Evolutionary conservation across 2,797 vertebrate species (phyloP).

Genomic region (Lophius americanus): DNA sequence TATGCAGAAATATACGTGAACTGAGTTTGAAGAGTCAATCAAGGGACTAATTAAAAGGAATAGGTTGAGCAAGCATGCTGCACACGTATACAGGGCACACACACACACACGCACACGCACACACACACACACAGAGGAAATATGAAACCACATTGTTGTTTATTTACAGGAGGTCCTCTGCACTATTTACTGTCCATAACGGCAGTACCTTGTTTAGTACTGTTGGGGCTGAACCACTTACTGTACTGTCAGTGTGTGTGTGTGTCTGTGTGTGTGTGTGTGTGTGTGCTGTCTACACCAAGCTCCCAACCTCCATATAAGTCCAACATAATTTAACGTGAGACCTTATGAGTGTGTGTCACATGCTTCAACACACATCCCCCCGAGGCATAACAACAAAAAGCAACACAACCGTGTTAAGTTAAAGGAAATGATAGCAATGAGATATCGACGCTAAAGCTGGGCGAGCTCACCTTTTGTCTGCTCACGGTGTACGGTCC

Average conservation of each 20-base stretch:
- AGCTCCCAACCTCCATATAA: constrained; percentile 39
- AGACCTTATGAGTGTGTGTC: constrained; percentile 36
- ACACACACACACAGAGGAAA: constrained; percentile 43
- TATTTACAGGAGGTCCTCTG: constrained; percentile 73
- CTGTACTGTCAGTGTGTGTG: constrained; percentile 26
- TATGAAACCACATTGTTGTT: constrained; percentile 60
- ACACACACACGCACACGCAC: neutral
- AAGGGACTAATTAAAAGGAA: constrained; percentile 14
- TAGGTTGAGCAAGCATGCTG: neutral
- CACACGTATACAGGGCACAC: neutral
- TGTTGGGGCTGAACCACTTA: constrained; percentile 61
- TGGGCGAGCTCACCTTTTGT: no score
- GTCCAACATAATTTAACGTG: constrained; percentile 59
- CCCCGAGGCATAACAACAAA: constrained; percentile 13
- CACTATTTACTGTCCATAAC: constrained; percentile 76
- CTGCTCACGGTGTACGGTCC: no score
- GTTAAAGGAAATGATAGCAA: no score
- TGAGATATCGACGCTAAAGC: no score
- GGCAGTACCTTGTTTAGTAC: constrained; percentile 67
- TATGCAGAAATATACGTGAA: neutral
- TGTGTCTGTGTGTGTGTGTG: constrained; percentile 11
- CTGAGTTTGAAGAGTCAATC: neutral
- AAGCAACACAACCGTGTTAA: no score
- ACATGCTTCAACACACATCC: constrained; percentile 16
- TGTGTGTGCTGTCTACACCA: constrained; percentile 24